These are phyloP conservation scores for Indicator maculatus DNA, from an alignment of 2,113 vertebrate species.

Conservation along the genomic window DNA sequence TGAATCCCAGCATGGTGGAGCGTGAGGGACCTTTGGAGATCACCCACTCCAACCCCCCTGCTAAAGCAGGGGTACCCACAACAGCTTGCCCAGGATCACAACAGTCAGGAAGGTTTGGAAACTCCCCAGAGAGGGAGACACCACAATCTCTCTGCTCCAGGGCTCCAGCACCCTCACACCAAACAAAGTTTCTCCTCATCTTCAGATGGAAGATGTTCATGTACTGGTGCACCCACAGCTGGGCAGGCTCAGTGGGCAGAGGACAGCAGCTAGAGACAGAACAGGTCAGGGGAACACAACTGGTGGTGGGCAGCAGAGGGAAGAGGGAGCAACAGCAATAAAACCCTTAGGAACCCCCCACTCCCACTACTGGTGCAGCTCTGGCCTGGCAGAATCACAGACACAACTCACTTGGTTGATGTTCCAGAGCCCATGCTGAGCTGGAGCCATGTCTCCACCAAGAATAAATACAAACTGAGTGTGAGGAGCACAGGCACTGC, in stretches of 20 bases:
- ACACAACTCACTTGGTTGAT: accelerated
- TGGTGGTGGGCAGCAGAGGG: background rate
- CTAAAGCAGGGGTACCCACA: no score
- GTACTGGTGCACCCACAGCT: background rate
- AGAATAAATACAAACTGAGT: background rate
- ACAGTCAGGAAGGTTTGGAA: no score
- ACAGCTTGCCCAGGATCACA: no score
- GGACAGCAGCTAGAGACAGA: background rate
- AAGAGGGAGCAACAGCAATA: background rate
- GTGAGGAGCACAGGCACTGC: background rate
- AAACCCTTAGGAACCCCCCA: background rate
- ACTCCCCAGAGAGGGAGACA: no score
- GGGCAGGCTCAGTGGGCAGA: background rate
- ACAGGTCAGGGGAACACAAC: background rate
- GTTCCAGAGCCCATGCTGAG: background rate
- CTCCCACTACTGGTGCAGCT: background rate
- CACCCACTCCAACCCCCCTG: no score
- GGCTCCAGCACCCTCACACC: no score
- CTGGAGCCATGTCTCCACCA: background rate
- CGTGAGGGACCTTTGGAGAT: no score
- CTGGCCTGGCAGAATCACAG: background rate
- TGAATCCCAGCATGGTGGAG: no score
- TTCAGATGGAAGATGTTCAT: no score
- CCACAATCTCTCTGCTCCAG: no score
- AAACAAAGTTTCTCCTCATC: no score